Evolutionary conservation across 2,113 vertebrate genomes (phyloP).

Genomic region (Sorex araneus): DNA sequence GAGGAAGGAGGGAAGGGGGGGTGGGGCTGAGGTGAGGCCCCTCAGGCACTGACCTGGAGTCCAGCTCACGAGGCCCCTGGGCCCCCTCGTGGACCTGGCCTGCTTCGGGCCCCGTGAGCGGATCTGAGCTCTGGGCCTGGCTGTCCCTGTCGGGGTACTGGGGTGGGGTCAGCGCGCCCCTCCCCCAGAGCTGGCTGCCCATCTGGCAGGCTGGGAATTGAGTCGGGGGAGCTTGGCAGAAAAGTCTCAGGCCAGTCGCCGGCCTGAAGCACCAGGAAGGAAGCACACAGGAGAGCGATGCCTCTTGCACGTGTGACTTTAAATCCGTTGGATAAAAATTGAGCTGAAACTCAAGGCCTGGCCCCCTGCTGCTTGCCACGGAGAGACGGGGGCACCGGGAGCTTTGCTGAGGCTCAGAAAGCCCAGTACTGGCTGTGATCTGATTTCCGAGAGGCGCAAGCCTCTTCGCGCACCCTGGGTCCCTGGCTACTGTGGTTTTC

Average conservation of each 20-base stretch:
- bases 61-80: background rate
- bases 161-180: background rate
- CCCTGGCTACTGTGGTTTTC: slow-evolving; percentile 51
- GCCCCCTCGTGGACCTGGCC: background rate
- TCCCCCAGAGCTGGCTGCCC: background rate
- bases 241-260: background rate
- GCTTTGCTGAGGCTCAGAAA: background rate
- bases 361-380: slow-evolving; percentile 37
- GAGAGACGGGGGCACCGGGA: background rate
- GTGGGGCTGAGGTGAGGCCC: background rate
- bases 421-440: background rate
- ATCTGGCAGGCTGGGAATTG: no score
- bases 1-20: no score
- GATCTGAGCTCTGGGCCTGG: background rate
- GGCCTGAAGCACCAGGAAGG: background rate
- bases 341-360: slow-evolving; percentile 16
- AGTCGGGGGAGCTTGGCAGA: background rate
- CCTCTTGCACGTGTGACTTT: background rate
- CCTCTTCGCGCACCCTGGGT: slow-evolving; percentile 59
- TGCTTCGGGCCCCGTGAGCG: background rate
- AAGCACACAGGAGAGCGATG: background rate
- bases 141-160: background rate
- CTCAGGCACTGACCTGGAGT: background rate
- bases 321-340: slow-evolving; percentile 28
- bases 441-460: slow-evolving; percentile 50